Evolutionary conservation across 2,888 invertebrate genomes (phyloP).

Genomic region (Pomacea canaliculata): DNA sequence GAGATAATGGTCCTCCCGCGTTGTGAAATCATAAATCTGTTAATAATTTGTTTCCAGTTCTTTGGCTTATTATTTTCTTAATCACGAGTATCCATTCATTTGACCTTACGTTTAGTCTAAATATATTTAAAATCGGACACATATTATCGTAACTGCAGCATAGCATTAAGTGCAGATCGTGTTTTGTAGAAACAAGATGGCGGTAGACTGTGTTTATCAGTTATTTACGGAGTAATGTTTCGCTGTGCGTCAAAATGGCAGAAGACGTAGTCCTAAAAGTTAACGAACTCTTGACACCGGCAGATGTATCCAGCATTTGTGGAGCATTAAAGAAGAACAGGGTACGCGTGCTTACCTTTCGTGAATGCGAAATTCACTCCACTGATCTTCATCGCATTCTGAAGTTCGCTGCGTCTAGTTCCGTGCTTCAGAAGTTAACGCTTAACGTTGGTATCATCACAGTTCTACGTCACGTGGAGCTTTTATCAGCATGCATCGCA

Average conservation of each 20-base stretch:
- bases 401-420: constrained; percentile 44
- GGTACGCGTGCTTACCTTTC: constrained; percentile 50
- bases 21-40: too few species aligned
- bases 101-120: too few species aligned
- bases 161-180: constrained; percentile 22
- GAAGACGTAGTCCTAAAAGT: constrained; percentile 30
- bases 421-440: constrained; percentile 55
- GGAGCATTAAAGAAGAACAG: constrained; percentile 45
- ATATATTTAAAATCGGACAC: too few species aligned
- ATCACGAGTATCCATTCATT: too few species aligned
- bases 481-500: constrained; percentile 48
- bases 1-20: too few species aligned
- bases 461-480: constrained; percentile 44
- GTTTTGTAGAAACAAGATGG: constrained; percentile 33
- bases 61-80: too few species aligned
- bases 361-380: constrained; percentile 53
- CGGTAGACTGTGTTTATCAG: background rate
- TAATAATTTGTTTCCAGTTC: too few species aligned
- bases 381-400: constrained; percentile 51
- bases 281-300: constrained; percentile 34
- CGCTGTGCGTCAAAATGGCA: constrained; percentile 22
- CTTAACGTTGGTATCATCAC: constrained; percentile 54
- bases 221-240: constrained; percentile 1
- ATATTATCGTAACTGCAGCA: background rate
- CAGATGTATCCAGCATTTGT: constrained; percentile 49